Percentiles rank a stretch among this genome's conserved stretches.
These are phyloP conservation scores for Meleagris gallopavo DNA, from an alignment of 2,113 vertebrate genomes.

Conservation along the genomic window DNA sequence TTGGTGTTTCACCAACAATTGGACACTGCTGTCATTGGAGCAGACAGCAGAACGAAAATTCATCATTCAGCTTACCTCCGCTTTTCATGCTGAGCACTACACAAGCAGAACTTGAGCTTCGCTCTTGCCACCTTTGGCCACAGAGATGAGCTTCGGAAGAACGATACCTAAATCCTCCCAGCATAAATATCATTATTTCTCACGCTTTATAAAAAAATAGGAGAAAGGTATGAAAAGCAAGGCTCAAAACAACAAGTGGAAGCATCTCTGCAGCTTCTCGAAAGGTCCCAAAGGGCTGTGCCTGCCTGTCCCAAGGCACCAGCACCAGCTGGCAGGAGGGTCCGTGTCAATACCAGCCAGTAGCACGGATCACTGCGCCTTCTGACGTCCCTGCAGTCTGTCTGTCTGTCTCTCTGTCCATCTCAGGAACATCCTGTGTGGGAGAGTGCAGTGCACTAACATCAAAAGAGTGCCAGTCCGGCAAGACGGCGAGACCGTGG, in stretches of 20 bases:
- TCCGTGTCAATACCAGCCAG: not conserved
- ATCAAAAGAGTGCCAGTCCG: not conserved
- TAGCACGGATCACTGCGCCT: not conserved
- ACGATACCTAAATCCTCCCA: not conserved
- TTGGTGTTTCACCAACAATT: not conserved
- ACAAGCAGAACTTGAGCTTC: not conserved
- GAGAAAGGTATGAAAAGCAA: not conserved
- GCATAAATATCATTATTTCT: not conserved
- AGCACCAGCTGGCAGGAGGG: not conserved
- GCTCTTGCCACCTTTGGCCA: not conserved
- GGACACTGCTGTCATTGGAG: not conserved
- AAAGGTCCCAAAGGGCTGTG: not conserved
- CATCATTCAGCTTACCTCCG: not conserved
- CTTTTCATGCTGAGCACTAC: not conserved
- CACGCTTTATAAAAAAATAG: not conserved
- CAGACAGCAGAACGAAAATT: not conserved
- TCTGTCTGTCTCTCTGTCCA: not conserved
- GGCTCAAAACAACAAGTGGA: not conserved
- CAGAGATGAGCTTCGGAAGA: not conserved
- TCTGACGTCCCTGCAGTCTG: not conserved
- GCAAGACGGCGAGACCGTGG: not conserved
- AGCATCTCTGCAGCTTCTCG: not conserved
- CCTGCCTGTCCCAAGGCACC: not conserved
- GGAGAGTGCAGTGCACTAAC: not conserved
- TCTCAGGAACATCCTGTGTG: not conserved